Base-by-base conservation (phyloP, 2,888 invertebrate species). In the Saturnia japonica region DNA sequence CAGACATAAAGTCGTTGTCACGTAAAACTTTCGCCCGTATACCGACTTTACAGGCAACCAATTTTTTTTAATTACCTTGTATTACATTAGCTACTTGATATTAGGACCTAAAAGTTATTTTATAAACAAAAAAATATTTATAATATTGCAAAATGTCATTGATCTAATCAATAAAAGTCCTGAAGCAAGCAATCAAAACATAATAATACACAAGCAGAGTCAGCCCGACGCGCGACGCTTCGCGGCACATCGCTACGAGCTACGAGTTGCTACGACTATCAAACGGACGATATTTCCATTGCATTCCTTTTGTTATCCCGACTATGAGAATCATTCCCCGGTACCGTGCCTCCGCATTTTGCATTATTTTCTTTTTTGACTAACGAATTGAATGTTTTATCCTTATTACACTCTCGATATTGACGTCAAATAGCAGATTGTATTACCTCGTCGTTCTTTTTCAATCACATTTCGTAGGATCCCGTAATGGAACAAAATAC, bases 321-420 rank as follows among this genome's bases (percentile, higher is more conserved):
- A 80, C 90, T 85, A 89, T 87, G 91, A 90, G 91, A 89, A 88
- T 87, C 86, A 87, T 89, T 88, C 88, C n/a, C 85, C 87, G 80
- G 79, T 83, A 85, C 85, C 88, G 83, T 87, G 86, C 83, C 86
- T 81, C 84, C 80, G 86, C 85, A 85, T 89, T 91, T 90, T 88
- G 86, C 87, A 91, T 91, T 89, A 88, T 89, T 91, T 88, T 87
- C 82, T 88, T 92, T 89, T 89, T 84, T 80, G 82, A 84, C 90
- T 90, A 91, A 90, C 91, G 91, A 92, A 93, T 91, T 85, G 88
- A 88, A 89, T 86, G 88, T 88, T 90, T 86, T 85, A 84, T 86
- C 86, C 84, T 83, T 85, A 83, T 88, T 88, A 82, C 85, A 84
- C 85, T 84, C 83, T 82, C 82, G 85, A 84, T 84, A 82, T 82